phyloP scores from a whole-genome alignment of 2,113 vertebrate genomes.

The Lophotis ruficrista region DNA sequence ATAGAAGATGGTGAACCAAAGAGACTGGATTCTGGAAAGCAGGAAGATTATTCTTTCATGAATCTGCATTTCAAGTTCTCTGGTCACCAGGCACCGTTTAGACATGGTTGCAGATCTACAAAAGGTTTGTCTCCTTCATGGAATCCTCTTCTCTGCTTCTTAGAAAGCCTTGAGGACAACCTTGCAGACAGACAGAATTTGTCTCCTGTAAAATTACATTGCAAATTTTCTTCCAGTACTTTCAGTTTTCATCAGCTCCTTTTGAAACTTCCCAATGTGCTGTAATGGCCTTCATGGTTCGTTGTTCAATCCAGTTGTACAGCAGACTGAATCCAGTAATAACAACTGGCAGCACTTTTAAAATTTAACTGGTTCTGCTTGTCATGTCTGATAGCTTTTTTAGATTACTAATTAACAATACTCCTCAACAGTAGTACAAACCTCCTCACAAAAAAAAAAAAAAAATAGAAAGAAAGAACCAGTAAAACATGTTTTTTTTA shows the following conservation, averaged over 20 bases:
- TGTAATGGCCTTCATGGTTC: not conserved
- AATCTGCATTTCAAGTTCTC: not conserved
- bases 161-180: not conserved
- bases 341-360: not conserved
- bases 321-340: not conserved
- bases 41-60: not conserved
- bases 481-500: no score
- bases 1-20: not conserved
- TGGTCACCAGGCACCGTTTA: not conserved
- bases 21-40: not conserved
- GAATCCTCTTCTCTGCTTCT: not conserved
- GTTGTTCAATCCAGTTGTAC: not conserved
- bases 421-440: not conserved
- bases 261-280: not conserved
- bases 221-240: not conserved
- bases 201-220: not conserved
- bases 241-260: not conserved
- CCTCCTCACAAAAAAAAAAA: not conserved
- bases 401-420: not conserved
- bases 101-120: not conserved
- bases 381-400: not conserved
- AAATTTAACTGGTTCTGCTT: not conserved
- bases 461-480: not conserved
- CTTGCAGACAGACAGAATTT: not conserved
- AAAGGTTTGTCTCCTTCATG: not conserved